phyloP scores from a whole-genome alignment of 2,113 vertebrate genomes.

The Lagopus leucura region DNA sequence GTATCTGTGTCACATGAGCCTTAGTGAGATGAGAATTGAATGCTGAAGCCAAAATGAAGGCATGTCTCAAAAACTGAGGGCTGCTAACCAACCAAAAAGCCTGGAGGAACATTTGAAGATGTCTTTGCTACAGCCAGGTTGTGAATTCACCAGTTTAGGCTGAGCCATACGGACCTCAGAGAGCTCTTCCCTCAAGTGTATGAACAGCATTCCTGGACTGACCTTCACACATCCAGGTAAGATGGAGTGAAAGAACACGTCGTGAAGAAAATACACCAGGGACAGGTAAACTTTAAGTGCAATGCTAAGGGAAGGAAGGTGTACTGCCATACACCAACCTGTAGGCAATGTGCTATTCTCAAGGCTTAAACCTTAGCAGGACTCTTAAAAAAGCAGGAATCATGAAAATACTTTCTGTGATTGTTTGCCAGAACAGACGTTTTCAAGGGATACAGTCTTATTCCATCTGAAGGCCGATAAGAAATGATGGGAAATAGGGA shows the following conservation, averaged over 20 bases:
- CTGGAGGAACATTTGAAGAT: background rate
- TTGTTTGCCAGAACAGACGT: background rate
- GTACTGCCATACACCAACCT: background rate
- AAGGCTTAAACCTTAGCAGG: background rate
- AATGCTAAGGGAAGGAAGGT: background rate
- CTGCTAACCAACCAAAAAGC: background rate
- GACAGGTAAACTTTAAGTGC: background rate
- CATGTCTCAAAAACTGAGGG: background rate
- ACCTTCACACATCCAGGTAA: background rate
- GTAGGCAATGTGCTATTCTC: background rate
- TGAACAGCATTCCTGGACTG: background rate
- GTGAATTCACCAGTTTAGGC: background rate
- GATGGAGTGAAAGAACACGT: background rate
- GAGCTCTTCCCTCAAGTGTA: background rate
- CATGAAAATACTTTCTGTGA: background rate
- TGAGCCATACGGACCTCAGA: background rate
- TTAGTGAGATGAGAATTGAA: background rate
- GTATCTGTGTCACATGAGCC: background rate
- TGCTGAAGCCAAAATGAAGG: background rate
- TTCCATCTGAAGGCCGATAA: background rate
- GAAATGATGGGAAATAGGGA: background rate
- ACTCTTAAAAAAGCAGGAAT: background rate
- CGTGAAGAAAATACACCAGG: background rate
- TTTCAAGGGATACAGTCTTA: background rate
- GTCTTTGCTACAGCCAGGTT: background rate